Conservation (phyloP, 2,113 vertebrate genomes). For the Ancistrus triradiatus region DNA sequence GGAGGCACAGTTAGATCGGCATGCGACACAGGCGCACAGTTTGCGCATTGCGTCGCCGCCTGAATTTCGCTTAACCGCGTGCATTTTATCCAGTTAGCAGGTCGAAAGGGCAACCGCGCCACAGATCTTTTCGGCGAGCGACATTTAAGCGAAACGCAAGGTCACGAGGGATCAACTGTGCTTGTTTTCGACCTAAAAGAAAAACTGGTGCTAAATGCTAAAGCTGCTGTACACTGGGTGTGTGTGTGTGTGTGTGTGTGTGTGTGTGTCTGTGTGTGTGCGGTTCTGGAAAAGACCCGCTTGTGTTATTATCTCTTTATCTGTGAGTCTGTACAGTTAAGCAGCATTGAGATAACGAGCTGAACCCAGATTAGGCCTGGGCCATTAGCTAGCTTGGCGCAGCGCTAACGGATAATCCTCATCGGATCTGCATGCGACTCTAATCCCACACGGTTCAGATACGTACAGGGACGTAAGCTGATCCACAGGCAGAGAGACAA, state of each 20-base stretch:
- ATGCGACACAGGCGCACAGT: not conserved
- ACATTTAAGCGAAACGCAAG: not conserved
- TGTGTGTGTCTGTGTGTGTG: not conserved
- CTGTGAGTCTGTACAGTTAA: constrained; percentile 1
- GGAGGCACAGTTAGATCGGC: constrained; percentile 9
- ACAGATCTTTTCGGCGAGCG: constrained; percentile 11
- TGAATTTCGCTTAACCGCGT: constrained; percentile 14
- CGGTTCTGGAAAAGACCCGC: not conserved
- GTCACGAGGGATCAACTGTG: not conserved
- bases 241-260: not conserved
- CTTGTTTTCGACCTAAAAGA: not conserved
- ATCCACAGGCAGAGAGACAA: constrained; percentile 3
- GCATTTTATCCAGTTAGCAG: constrained; percentile 25
- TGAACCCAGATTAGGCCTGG: constrained; percentile 30
- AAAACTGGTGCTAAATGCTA: not conserved
- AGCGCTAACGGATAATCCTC: constrained; percentile 26
- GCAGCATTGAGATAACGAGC: constrained; percentile 22
- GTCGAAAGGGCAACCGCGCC: constrained; percentile 22
- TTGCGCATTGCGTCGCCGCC: not conserved
- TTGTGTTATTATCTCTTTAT: constrained; percentile 3
- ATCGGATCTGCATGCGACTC: constrained; percentile 37
- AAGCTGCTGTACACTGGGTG: not conserved
- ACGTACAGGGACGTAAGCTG: constrained; percentile 1
- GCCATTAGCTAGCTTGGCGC: constrained; percentile 32
- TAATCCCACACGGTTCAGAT: constrained; percentile 20